Evolutionary conservation across 2,113 vertebrate species (phyloP), one percentile per base, ranked within the genome.

Genomic region (Cochlearius cochlearius): DNA sequence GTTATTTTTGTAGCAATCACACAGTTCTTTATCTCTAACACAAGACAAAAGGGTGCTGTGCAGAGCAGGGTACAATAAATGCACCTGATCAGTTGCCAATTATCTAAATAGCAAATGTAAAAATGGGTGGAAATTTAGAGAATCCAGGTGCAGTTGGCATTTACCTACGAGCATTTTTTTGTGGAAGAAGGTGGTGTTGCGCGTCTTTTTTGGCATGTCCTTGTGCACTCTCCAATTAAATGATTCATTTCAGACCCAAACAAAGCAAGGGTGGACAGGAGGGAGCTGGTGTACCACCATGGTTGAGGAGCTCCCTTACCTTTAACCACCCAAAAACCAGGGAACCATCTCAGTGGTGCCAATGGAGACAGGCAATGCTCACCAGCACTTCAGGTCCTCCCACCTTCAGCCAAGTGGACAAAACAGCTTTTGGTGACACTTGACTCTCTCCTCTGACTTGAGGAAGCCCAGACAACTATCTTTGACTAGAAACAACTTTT

Each of bases 111-210:
- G 19, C 13, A 53, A 71, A 63, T 29, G 9, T 71, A 56, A 90
- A 85, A 90, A 68, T 17, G 6, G 11, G 7, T 49, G 43, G 49
- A 82, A 60, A 75, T 73, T 79, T 23, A 75, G 53, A 76, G 58
- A 82, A 53, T 20, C 6, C 30, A 63, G 36, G 5, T 3, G 12
- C 0, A 0, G 30, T 8, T 89, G 39, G 8, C 34, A 26, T 81
- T 81, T 75, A 55, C n/a, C 10, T 84, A 38, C 1, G 3, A 60
- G 20, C 38, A 56, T 49, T 73, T 62, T 67, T 90, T 75, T 85
- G n/a, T 41, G n/a, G 5, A 82, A 75, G 30, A 15, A 78, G 34
- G 64, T 69, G 21, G 29, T 21, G 17, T 20, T 73, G 49, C 19
- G 52, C 6, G 2, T 41, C 13, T 82, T 92, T 71, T 36, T 82